phyloP scores from a whole-genome alignment of 2,797 vertebrate genomes.

The Gallirallus australis region DNA sequence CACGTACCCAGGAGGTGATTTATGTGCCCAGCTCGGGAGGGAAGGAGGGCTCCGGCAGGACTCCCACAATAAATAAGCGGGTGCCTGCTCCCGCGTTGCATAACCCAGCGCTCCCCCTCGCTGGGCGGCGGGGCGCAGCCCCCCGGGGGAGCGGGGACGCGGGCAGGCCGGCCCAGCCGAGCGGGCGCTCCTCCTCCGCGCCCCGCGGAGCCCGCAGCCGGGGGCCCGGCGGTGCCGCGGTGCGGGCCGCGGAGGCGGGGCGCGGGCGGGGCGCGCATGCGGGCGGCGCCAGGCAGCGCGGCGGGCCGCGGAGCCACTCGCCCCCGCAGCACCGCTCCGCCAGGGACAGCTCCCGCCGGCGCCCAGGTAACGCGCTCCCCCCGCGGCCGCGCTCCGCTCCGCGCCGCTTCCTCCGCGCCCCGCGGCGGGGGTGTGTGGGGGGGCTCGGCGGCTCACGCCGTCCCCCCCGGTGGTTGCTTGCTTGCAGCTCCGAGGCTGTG shows the following conservation, averaged over 20 bases:
- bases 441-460: conserved; percentile 38
- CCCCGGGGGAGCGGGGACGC: not conserved
- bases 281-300: conserved; percentile 64
- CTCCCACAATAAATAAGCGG: fast-evolving
- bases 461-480: conserved; percentile 65
- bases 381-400: not conserved
- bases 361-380: not conserved
- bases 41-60: not conserved
- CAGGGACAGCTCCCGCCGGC: conserved; percentile 68
- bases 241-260: conserved; percentile 4
- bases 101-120: not conserved
- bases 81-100: not conserved
- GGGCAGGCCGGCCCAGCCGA: not conserved
- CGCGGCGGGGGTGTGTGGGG: not conserved
- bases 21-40: not conserved
- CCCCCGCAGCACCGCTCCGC: conserved; percentile 79
- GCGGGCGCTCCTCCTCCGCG: not conserved
- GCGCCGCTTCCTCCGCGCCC: not conserved
- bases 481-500: conserved; percentile 79
- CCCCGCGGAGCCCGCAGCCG: not conserved
- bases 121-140: not conserved
- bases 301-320: conserved; percentile 78
- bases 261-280: conserved; percentile 74
- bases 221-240: not conserved
- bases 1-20: fast-evolving